Conservation (phyloP, 2,888 invertebrate genomes). For the Hololepta plana region DNA sequence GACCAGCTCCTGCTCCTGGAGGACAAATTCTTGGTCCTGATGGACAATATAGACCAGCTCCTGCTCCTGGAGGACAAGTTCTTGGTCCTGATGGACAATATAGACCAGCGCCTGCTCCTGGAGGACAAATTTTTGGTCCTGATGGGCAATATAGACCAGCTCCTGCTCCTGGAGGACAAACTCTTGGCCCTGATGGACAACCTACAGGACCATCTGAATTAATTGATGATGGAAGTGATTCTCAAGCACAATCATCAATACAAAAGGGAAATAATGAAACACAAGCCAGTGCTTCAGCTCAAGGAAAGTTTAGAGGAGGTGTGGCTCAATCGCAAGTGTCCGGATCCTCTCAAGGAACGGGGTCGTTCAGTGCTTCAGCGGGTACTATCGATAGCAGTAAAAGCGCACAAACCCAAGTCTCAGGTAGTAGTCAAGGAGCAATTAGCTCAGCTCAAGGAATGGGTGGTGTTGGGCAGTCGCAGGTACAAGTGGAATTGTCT, state of each 20-base stretch:
- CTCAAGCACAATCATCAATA: constrained; percentile 53
- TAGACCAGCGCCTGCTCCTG: too few relatives aligned
- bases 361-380: constrained; percentile 68
- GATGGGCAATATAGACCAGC: too few relatives aligned
- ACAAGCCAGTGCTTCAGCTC: constrained; percentile 56
- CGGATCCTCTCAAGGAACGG: constrained; percentile 58
- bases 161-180: too few relatives aligned
- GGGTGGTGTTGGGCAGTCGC: constrained; percentile 56
- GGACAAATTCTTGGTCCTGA: too few relatives aligned
- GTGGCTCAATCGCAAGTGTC: constrained; percentile 69
- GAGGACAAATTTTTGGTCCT: too few relatives aligned
- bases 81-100: too few relatives aligned
- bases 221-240: constrained; percentile 32
- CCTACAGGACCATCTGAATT: too few relatives aligned
- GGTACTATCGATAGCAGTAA: constrained; percentile 58
- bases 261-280: constrained; percentile 40
- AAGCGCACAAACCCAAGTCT: constrained; percentile 49
- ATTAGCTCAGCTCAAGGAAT: constrained; percentile 53
- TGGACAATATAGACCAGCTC: too few relatives aligned
- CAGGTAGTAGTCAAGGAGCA: constrained; percentile 56
- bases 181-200: too few relatives aligned
- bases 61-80: too few relatives aligned
- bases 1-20: too few relatives aligned
- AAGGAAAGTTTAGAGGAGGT: constrained; percentile 56
- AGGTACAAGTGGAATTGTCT: constrained; percentile 57